Base-by-base conservation (phyloP, 2,113 vertebrate genomes). In the Pelecanus crispus region DNA sequence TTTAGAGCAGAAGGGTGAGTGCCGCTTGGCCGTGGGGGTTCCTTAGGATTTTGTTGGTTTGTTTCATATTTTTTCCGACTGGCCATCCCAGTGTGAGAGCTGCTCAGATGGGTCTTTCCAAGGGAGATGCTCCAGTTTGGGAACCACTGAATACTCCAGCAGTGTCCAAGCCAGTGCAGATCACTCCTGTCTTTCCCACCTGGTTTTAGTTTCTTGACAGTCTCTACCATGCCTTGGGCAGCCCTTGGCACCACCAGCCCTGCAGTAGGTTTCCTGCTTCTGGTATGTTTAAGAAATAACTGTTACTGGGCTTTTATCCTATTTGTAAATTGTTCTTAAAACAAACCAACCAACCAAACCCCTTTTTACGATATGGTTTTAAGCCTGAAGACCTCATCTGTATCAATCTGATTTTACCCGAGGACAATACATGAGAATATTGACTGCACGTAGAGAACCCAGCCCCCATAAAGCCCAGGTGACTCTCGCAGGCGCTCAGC, bases 1-100 rank as follows among this genome's bases (percentile, higher is more conserved):
- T 67, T 53, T 9, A 22, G n/a, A 31, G n/a, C 44, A 32, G 32
- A 3, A 9, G 15, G 13, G 6, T 72, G 28, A 40, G 18, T 21
- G 12, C 44, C 6, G 3, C 56, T 44, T 44, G 75, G 50, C 45
- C 5, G 0, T 7, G 32, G 7, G 7, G 2, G 0, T 24, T 86
- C 53, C 50, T 61, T 11, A 10, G 34, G 34, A 11, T 47, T 72
- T 61, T 13, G 8, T 29, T 47, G 25, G 25, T 11, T 77, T 59
- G 14, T 8, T 79, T 38, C 22, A 1, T 24, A 1, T n/a, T 28
- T 89, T 77, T 82, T 49, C 28, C 29, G 49, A 3, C 19, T 34
- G 45, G 6, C 20, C 34, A n/a, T 38, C 58, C 17, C 50, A 6
- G 18, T 1, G 7, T n/a, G 62, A 42, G 49, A 65, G 28, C 50